Evolutionary conservation across 2,113 vertebrate species (phyloP), one percentile per base, ranked within the genome.

Genomic region (Pollimyrus isidori): DNA sequence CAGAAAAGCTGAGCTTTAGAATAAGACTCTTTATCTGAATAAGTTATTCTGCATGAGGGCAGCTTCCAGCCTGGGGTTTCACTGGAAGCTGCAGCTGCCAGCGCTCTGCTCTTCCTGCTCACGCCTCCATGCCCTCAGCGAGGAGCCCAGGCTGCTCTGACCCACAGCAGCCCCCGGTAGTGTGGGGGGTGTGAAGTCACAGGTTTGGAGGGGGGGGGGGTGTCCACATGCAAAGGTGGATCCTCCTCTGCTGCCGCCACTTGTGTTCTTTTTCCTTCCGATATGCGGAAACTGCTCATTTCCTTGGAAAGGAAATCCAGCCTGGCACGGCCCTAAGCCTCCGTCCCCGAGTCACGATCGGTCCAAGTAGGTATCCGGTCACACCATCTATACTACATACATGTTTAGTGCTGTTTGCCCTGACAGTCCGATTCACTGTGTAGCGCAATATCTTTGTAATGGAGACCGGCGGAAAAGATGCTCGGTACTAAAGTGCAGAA

Each of bases 251-350:
- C 82, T 90, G 45, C 52, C 49, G 87, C 62, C 89, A 49, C 83
- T 88, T n/a, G 48, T 90, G 90, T 89, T 86, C 90, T 85, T 92
- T 90, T 92, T 89, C 90, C 91, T 88, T 93, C 83, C 85, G 84
- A 89, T 73, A 48, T 82, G 89, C 42, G 91, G 86, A 92, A 91
- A 89, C 89, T 86, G 76, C 89, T 89, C 65, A 90, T 90, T 91
- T 91, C 90, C 73, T 35, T 87, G 21, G 19, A 19, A 48, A 90
- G 87, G 88, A 91, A 91, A 85, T 48, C 23, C 39, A 89, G 73
- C 89, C 45, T 89, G 30, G 87, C 26, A 46, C 87, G 23, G 19
- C 35, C 39, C 53, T 10, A 10, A 87, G 1, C 87, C 42, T n/a
- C 30, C 56, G 48, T 73, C 30, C 48, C 80, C 7, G 85, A 23